These are phyloP conservation scores for Merluccius polli DNA, from an alignment of 2,797 vertebrate species.

Conservation along the genomic window DNA sequence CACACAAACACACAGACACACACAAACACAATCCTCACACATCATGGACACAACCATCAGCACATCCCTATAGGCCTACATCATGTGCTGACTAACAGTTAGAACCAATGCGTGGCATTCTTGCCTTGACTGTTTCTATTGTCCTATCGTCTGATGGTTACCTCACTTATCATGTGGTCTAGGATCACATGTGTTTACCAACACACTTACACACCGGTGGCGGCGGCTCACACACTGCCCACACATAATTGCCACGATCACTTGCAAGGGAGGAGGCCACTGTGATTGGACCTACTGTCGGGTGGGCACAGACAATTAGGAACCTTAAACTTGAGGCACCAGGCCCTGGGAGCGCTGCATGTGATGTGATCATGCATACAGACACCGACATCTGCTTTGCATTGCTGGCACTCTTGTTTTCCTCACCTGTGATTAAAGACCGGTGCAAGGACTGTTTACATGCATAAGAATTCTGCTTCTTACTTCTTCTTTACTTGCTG, in stretches of 20 bases:
- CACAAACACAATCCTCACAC: neutral
- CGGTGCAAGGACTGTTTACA: constrained; percentile 65
- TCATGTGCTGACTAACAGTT: neutral
- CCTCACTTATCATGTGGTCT: constrained; percentile 11
- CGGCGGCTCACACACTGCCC: constrained; percentile 25
- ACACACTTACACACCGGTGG: constrained; percentile 28
- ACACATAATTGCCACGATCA: constrained; percentile 60
- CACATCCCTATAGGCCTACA: neutral
- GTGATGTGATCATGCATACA: constrained; percentile 69
- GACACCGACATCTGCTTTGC: constrained; percentile 42
- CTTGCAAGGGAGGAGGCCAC: constrained; percentile 55
- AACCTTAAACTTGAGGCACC: neutral
- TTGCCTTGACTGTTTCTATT: neutral
- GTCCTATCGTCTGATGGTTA: neutral
- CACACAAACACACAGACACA: neutral
- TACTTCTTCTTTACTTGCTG: neutral
- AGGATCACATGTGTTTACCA: constrained; percentile 49
- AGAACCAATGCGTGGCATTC: neutral
- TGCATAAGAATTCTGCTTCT: constrained; percentile 49
- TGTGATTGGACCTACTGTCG: constrained; percentile 15
- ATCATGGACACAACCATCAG: neutral
- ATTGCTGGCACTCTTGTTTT: constrained; percentile 26
- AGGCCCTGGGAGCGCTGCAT: neutral
- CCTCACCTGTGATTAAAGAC: constrained; percentile 48
- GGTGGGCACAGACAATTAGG: neutral